Evolutionary conservation across 2,113 vertebrate genomes (phyloP).

Genomic region (Bucco capensis): DNA sequence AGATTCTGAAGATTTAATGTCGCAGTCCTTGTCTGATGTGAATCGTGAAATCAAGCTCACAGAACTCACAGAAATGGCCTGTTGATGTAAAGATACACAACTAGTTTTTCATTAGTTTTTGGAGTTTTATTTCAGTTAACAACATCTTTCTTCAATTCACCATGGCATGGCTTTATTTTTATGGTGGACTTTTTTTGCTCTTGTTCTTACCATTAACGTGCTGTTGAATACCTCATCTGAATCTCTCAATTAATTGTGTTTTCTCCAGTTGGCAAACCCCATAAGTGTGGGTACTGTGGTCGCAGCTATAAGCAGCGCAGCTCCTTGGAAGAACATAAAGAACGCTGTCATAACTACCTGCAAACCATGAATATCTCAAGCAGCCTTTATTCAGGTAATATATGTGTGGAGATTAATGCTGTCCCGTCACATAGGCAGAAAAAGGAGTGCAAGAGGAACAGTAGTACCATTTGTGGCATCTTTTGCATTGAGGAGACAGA

Average conservation of each 20-base stretch:
- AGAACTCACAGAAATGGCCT: background rate
- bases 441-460: background rate
- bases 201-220: background rate
- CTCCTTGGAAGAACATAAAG: slow-evolving; percentile 98
- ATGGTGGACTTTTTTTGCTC: background rate
- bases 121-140: background rate
- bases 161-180: background rate
- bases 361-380: slow-evolving; percentile 94
- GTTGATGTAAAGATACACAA: background rate
- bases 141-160: background rate
- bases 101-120: background rate
- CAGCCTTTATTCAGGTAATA: slow-evolving; percentile 91
- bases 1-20: background rate
- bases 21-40: background rate
- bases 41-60: background rate
- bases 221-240: background rate
- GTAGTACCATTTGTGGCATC: background rate
- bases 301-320: slow-evolving; percentile 98
- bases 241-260: slow-evolving; percentile 57
- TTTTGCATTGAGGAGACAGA: background rate
- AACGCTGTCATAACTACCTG: slow-evolving; percentile 97
- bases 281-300: slow-evolving; percentile 98
- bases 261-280: slow-evolving; percentile 92
- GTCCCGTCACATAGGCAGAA: background rate
- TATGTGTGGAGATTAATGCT: background rate